phyloP scores from a whole-genome alignment of 2,888 invertebrate genomes.

The Dioctria linearis region DNA sequence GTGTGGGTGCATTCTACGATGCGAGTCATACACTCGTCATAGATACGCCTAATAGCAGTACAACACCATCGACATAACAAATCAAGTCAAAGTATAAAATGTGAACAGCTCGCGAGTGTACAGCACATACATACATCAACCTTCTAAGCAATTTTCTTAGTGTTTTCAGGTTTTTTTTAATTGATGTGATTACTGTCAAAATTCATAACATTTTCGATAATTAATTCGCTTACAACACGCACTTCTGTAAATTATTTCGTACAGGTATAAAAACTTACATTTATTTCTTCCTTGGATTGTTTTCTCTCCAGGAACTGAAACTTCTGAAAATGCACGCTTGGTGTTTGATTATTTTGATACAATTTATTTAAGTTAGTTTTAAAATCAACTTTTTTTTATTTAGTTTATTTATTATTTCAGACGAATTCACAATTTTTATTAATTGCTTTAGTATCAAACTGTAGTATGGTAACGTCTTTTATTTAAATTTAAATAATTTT shows the following conservation, averaged over 20 bases:
- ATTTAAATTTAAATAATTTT: neutral
- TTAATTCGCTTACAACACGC: neutral
- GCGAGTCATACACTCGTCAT: no score
- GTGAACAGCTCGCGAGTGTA: no score
- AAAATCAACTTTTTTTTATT: neutral
- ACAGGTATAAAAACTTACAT: conserved; percentile 17
- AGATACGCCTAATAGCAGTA: conserved; percentile 1
- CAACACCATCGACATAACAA: neutral
- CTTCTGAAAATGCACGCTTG: neutral
- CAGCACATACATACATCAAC: no score
- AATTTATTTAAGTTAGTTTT: neutral
- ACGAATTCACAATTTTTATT: neutral
- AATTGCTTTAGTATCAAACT: neutral
- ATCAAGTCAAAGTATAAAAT: no score
- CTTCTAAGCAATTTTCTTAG: neutral
- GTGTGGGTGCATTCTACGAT: conserved; percentile 28
- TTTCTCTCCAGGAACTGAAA: conserved; percentile 31
- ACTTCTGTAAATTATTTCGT: neutral
- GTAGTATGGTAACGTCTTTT: neutral
- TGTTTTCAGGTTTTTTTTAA: conserved; percentile 22
- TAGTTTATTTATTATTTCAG: neutral
- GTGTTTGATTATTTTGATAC: neutral
- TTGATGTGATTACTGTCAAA: conserved; percentile 9
- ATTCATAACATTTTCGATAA: neutral
- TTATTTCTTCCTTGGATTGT: conserved; percentile 25